Evolutionary conservation across 1,140 invertebrate species (phyloP).

Genomic region (Drosophila fuyamai): DNA sequence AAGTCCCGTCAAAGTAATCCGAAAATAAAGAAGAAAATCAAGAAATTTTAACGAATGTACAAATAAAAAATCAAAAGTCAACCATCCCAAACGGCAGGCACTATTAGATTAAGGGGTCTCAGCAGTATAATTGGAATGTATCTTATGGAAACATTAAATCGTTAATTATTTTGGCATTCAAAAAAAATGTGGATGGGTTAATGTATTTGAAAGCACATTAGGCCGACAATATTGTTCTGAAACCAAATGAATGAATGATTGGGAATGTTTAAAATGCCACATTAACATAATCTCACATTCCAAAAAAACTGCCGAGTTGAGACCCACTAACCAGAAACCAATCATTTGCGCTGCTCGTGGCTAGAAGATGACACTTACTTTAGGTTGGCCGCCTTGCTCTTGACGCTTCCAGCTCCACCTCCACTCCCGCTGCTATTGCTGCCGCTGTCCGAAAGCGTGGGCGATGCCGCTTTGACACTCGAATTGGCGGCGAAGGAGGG

Average conservation of each 20-base stretch:
- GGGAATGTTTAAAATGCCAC: not conserved
- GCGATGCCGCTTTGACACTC: constrained; percentile 66
- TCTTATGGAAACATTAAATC: not conserved
- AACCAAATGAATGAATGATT: not conserved
- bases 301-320: constrained; percentile 19
- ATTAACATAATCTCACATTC: not conserved
- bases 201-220: not conserved
- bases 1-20: constrained; percentile 68
- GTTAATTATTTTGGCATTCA: no score
- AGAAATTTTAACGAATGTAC: constrained; percentile 44
- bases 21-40: constrained; percentile 62
- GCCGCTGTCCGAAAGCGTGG: constrained; percentile 78
- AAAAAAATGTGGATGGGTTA: no score
- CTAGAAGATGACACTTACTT: constrained; percentile 64
- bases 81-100: constrained; percentile 27
- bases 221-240: not conserved
- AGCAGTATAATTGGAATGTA: constrained; percentile 8
- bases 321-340: constrained; percentile 11
- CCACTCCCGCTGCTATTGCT: constrained; percentile 46
- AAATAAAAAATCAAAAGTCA: constrained; percentile 36
- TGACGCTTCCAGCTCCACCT: constrained; percentile 61
- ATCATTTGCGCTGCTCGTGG: constrained; percentile 5
- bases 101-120: not conserved
- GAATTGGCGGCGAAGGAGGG: constrained; percentile 11
- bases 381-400: constrained; percentile 81